These are phyloP conservation scores for Hoplostethus mediterraneus DNA, from an alignment of 2,797 vertebrate genomes.

Conservation along the genomic window DNA sequence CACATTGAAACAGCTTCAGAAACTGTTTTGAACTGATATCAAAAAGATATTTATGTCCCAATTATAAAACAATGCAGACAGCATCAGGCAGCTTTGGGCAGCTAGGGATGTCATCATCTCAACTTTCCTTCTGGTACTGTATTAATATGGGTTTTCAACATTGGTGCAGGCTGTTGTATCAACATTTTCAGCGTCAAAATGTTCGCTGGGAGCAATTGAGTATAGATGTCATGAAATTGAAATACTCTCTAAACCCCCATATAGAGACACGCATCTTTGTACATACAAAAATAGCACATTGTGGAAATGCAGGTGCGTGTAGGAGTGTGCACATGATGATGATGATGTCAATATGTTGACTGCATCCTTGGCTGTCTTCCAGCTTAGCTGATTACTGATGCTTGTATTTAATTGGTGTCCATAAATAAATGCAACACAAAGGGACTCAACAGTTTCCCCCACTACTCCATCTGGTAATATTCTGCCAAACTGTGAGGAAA, in stretches of 20 bases:
- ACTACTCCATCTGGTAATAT: slow-evolving; percentile 10
- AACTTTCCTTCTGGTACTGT: too few species aligned
- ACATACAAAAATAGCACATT: neutral
- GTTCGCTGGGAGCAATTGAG: neutral
- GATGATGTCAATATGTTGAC: slow-evolving; percentile 4
- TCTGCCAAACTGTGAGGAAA: slow-evolving; percentile 6
- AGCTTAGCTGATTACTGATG: slow-evolving; percentile 26
- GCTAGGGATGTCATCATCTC: too few species aligned
- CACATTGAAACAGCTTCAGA: too few species aligned
- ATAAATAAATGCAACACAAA: slow-evolving; percentile 55
- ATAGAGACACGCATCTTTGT: neutral
- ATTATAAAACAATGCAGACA: too few species aligned
- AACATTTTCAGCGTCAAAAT: neutral
- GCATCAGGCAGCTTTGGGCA: too few species aligned
- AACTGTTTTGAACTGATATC: too few species aligned
- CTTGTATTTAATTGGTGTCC: slow-evolving; percentile 56
- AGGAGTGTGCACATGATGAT: slow-evolving; percentile 19
- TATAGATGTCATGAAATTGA: neutral
- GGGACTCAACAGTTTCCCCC: slow-evolving; percentile 1
- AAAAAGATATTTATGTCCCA: too few species aligned
- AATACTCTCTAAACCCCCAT: neutral
- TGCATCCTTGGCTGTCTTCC: slow-evolving; percentile 32
- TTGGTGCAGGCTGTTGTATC: too few species aligned
- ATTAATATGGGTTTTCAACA: too few species aligned
- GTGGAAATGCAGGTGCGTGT: neutral